Conservation (phyloP, 2,113 vertebrate genomes). For the Stomatorhinus ivindoensis region DNA sequence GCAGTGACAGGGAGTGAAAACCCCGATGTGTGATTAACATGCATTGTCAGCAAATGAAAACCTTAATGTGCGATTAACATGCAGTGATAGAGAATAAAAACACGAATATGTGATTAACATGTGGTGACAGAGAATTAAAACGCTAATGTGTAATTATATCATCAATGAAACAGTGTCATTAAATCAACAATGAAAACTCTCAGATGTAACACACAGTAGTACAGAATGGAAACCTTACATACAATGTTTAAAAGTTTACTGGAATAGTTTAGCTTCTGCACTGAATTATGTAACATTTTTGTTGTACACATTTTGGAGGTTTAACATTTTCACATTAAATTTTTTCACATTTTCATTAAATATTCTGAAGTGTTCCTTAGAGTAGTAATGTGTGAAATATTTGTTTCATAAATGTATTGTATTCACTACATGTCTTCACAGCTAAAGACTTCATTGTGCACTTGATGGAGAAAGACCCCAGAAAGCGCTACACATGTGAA, state of each 20-base stretch:
- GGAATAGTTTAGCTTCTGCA: not conserved
- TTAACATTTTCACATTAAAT: not conserved
- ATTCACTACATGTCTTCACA: constrained; percentile 37
- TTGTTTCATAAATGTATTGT: not conserved
- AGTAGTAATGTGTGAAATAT: not conserved
- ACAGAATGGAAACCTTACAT: not conserved
- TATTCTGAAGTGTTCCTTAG: not conserved
- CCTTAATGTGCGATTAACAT: not conserved
- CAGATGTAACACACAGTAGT: not conserved
- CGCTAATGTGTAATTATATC: not conserved
- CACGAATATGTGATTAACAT: not conserved
- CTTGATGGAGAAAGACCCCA: constrained; percentile 89
- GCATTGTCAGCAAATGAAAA: not conserved
- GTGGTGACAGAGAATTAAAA: not conserved
- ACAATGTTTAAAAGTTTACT: not conserved
- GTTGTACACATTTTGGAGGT: not conserved
- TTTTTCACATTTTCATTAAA: constrained; percentile 12
- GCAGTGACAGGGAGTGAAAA: not conserved
- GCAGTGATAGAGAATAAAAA: not conserved
- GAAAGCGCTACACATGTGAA: constrained; percentile 81
- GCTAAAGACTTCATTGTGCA: constrained; percentile 95
- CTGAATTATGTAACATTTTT: not conserved
- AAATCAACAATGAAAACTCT: not conserved
- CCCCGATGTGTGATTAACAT: not conserved
- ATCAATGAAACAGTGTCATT: not conserved